phyloP scores from a whole-genome alignment of 2,797 vertebrate species.

The Hozukius guyotensis region DNA sequence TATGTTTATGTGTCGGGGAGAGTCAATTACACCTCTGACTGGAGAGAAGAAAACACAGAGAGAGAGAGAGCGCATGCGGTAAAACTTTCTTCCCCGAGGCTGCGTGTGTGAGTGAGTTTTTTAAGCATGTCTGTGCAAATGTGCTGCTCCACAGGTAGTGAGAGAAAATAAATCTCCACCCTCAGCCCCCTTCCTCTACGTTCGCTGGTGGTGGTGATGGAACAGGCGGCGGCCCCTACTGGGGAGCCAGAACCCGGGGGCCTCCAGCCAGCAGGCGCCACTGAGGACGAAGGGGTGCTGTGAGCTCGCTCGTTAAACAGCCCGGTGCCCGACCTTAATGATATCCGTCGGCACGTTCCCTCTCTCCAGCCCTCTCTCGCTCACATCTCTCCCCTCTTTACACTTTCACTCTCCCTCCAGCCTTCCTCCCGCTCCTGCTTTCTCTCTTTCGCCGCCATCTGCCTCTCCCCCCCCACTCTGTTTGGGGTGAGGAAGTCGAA shows the following conservation, averaged over 20 bases:
- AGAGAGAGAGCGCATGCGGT: background rate
- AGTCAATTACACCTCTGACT: slow-evolving; percentile 60
- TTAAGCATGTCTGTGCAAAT: slow-evolving; percentile 34
- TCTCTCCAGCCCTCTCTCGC: background rate
- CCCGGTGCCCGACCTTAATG: slow-evolving; percentile 69
- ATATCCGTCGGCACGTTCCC: slow-evolving; percentile 64
- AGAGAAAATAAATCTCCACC: slow-evolving; percentile 37
- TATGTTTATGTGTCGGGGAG: slow-evolving; percentile 62
- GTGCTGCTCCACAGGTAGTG: slow-evolving; percentile 56
- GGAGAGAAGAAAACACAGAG: background rate
- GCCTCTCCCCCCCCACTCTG: slow-evolving; percentile 16
- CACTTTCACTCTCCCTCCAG: slow-evolving; percentile 31
- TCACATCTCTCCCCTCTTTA: background rate
- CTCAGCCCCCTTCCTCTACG: background rate
- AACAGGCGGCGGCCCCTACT: slow-evolving; percentile 48
- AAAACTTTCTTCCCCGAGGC: slow-evolving; percentile 37
- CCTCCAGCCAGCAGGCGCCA: slow-evolving; percentile 73
- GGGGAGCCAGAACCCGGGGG: slow-evolving; percentile 52
- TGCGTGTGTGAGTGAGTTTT: slow-evolving; percentile 11
- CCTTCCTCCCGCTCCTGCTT: slow-evolving; percentile 3
- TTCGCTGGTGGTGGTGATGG: slow-evolving; percentile 32
- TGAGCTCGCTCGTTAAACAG: slow-evolving; percentile 74
- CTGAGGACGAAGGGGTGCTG: slow-evolving; percentile 73
- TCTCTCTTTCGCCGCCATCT: slow-evolving; percentile 26
- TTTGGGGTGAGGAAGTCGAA: slow-evolving; percentile 52